phyloP scores from a whole-genome alignment of 2,113 vertebrate species.

The Ornithorhynchus anatinus region DNA sequence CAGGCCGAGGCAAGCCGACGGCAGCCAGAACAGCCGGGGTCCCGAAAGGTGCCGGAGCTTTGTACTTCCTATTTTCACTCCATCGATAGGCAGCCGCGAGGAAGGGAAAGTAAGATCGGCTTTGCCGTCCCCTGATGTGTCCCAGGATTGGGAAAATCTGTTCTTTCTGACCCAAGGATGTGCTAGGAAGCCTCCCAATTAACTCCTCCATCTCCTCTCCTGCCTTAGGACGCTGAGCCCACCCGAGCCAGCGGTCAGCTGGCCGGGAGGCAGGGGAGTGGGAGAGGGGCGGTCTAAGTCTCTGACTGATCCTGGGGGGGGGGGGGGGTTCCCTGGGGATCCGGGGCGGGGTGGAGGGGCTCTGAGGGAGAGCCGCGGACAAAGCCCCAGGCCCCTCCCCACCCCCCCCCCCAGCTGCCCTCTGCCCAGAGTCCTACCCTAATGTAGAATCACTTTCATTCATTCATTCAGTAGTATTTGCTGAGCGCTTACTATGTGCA shows the following conservation, averaged over 20 bases:
- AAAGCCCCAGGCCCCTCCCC: neutral
- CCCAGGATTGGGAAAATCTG: neutral
- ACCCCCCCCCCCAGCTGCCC: neutral
- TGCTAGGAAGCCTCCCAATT: neutral
- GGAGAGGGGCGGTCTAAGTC: no score
- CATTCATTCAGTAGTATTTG: no score
- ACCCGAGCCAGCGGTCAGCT: neutral
- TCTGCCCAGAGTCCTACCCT: neutral
- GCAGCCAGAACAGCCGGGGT: neutral
- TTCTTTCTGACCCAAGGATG: neutral
- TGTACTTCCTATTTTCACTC: slow-evolving; percentile 40
- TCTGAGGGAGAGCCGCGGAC: neutral
- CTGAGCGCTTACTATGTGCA: no score
- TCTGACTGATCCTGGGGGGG: no score
- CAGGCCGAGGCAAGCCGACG: neutral
- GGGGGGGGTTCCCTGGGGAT: accelerated
- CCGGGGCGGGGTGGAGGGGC: no score
- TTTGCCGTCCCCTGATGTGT: neutral
- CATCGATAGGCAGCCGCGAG: slow-evolving; percentile 18
- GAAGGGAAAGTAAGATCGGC: slow-evolving; percentile 13
- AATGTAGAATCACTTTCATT: no score
- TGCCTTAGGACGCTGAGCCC: no score
- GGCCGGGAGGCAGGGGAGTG: no score
- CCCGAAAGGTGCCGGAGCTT: neutral
- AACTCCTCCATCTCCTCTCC: neutral